Base-by-base conservation (phyloP, 2,797 vertebrate species). In the Hippocampus kuda region DNA sequence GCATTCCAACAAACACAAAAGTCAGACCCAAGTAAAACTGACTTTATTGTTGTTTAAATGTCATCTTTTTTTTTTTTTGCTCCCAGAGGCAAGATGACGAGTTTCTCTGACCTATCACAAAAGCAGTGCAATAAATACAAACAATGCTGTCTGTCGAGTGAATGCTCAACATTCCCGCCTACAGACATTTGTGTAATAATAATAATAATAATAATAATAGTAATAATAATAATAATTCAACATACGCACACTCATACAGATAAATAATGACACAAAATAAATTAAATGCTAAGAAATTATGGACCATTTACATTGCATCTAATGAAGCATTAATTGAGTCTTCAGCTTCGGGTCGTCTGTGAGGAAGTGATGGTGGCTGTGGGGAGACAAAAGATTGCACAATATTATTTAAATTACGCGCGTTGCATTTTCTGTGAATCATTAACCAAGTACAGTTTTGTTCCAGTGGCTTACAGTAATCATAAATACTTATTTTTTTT, bases 221-320 rank as follows among this genome's bases (percentile, higher is more conserved):
- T 42, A 42, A 15, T 42, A 44, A 24, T 44, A n/a, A 63, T 70
- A 7, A 77, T 70, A 76, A 62, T 79, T 61, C 65, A 69, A 79
- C 69, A 75, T 48, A 71, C 67, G 78, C 72, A 86, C 70, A 74
- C 20, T 57, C 57, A 80, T 66, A 77, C 56, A 75, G 61, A 90
- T 90, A 90, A 91, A 91, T 89, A 90, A 79, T 82, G 66, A 79
- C 69, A 85, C 83, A 84, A 81, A 89, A 91, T 90, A 91, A 91
- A 89, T 91, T 89, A 88, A 72, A 85, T 78, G 78, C 81, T 81
- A 86, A 76, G 44, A 75, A 66, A 26, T 26, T 24, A 18, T 27
- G 24, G 44, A 65, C 53, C 75, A 64, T 69, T 75, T 49, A 69
- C 61, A 77, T 27, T 74, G 69, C 72, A 60, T 84, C 74, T 87